Base-by-base conservation (phyloP, 2,888 invertebrate species). In the Diarsia rubi region DNA sequence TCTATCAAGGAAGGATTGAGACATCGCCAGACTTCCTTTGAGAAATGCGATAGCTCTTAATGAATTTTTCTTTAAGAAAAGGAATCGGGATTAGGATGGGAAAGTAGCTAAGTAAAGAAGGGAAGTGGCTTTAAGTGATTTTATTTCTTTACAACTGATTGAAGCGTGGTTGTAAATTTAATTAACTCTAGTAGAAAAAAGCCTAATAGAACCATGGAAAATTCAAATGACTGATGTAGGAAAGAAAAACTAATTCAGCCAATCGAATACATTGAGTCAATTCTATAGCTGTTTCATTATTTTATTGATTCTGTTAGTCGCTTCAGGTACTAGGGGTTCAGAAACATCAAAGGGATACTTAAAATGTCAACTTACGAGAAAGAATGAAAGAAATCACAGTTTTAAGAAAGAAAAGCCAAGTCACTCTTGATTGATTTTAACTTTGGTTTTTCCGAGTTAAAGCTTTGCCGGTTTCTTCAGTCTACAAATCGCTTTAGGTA, bases 1-100 rank as follows among this genome's bases (percentile, higher is more conserved):
- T 72, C 75, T 81, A 86, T 79, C 79, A 79, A 69, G 75, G 83
- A 89, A 85, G 83, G 83, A 83, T 88, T 86, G 81, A 85, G 78
- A 78, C 75, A 78, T 80, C 76, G 69, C 27, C 62, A 77, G 85
- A 73, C 72, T 84, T 78, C 78, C 82, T 83, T 88, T 73, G 72
- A 83, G 67, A 66, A 67, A 79, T 31, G 59, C 59, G 78, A 84
- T 76, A 73, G 79, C 72, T 75, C 78, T 82, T 83, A 87, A 88
- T 88, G 79, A 87, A 75, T 83, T 88, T 88, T 84, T 80, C 79
- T 74, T 76, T 24, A 78, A 66, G 73, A 79, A 83, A 75, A 75
- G 73, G 66, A 78, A 73, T 60, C n/a, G 12, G 49, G 69, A 84
- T 86, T 75, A 68, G 27, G 49, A 31, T n/a, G 42, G 5, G n/a